A percentile compares a stretch with the other conserved stretches of the same genome.
Conservation (phyloP, 1,140 invertebrate genomes). For the Nephotettix cincticeps region DNA sequence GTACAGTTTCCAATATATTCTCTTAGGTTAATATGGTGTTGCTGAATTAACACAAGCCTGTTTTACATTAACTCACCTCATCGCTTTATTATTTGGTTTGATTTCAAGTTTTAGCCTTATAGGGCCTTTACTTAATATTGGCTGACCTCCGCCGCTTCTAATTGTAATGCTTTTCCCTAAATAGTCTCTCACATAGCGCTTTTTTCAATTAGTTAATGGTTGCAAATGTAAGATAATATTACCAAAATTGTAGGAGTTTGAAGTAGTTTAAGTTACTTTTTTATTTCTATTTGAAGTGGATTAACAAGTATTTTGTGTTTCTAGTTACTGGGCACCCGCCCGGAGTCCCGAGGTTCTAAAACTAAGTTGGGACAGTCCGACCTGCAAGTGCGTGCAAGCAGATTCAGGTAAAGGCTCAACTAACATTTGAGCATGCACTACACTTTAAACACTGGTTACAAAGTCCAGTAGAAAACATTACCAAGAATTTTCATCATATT, state of each 20-base stretch:
- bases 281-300: background rate
- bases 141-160: conserved; percentile 15
- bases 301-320: conserved; percentile 43
- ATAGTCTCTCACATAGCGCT: conserved; percentile 8
- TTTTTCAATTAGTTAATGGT: background rate
- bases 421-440: too few species aligned
- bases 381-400: conserved; percentile 95
- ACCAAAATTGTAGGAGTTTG: background rate
- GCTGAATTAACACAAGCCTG: conserved; percentile 14
- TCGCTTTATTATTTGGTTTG: conserved; percentile 12
- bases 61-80: background rate
- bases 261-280: background rate
- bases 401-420: conserved; percentile 86
- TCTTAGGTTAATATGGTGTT: background rate
- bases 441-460: too few species aligned
- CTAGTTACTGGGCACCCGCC: conserved; percentile 99
- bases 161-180: conserved; percentile 11
- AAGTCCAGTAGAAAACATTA: too few species aligned
- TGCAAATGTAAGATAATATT: background rate
- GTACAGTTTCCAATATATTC: background rate
- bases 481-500: too few species aligned
- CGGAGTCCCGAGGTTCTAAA: conserved; percentile 99
- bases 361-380: conserved; percentile 81
- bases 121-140: background rate
- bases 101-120: background rate